Evolutionary conservation across 2,113 vertebrate species (phyloP), one percentile per base, ranked within the genome.

Genomic region (Silurus glanis): DNA sequence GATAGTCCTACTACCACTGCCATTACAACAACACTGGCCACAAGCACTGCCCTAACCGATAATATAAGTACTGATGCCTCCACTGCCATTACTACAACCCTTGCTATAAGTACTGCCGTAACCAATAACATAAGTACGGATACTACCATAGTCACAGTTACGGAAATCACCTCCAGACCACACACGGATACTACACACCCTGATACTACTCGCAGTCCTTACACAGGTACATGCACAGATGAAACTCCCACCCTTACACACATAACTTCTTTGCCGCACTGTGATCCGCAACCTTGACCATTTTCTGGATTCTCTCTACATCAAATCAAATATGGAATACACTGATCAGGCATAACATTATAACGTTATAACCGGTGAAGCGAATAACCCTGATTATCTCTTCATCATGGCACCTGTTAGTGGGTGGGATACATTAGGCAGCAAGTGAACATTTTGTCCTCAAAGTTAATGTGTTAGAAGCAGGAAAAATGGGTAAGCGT

Each of bases 181-280:
- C 89, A 51, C 90, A 91, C 92, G 87, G 53, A 85, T 78, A 85
- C 71, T 37, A 74, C 12, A 9, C 21, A n/a, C 21, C 17, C 61
- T 62, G 61, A 62, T 62, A 62, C 61, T 62, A 62, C 61, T 62
- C 61, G 61, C 81, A 76, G 49, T 19, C 28, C 5, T 37, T 53
- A 16, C 82, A 55, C 80, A 87, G 74, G 86, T 87, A 82, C 56
- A 88, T 81, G 9, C 4, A 61, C 69, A 72, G 56, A 4, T 58
- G 13, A 3, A 58, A 58, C 28, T 56, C 53, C 3, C 58, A 37
- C 76, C 3, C 14, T 21, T 45, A 16, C 25, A 21, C 25, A 80
- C 76, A 80, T 6, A 53, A 58, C 14, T 79, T 17, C n/a, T 58
- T 49, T 55, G 28, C 21, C 16, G 19, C n/a, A 66, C 62, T 55